A percentile compares a stretch with the other conserved stretches of the same genome.
phyloP scores from a whole-genome alignment of 1,140 invertebrate genomes.

The Micrasema minimum region DNA sequence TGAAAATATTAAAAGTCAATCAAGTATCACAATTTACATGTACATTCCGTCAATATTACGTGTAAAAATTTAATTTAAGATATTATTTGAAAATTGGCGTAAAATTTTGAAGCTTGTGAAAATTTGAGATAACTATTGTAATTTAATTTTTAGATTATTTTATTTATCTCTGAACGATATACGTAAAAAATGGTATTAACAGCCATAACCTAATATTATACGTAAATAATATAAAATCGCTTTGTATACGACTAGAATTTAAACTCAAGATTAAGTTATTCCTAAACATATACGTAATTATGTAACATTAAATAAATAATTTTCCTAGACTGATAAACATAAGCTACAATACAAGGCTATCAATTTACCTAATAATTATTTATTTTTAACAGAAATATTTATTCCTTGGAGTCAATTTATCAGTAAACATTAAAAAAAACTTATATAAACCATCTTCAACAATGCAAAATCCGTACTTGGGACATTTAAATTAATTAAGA shows the following conservation, averaged over 20 bases:
- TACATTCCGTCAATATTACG: too few relatives aligned
- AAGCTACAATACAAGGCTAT: conserved; percentile 46
- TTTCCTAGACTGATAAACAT: conserved; percentile 54
- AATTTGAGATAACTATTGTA: too few relatives aligned
- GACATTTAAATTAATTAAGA: too few relatives aligned
- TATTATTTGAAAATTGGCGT: too few relatives aligned
- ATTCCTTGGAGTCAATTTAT: conserved; percentile 17
- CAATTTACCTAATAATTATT: conserved; percentile 49
- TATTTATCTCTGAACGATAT: conserved; percentile 34
- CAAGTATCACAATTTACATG: too few relatives aligned
- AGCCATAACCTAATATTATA: conserved; percentile 41
- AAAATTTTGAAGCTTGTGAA: too few relatives aligned
- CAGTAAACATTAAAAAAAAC: too few relatives aligned
- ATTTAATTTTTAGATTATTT: too few relatives aligned
- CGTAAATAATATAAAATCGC: conserved; percentile 46
- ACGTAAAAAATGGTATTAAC: conserved; percentile 40
- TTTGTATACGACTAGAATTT: conserved; percentile 53
- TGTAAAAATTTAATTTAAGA: too few relatives aligned
- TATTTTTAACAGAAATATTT: conserved; percentile 49
- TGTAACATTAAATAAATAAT: conserved; percentile 53
- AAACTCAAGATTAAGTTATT: conserved; percentile 53
- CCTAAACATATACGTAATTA: conserved; percentile 53
- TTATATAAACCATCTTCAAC: too few relatives aligned
- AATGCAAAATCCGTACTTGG: too few relatives aligned
- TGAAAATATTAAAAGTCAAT: too few relatives aligned